These are phyloP conservation scores for Hololepta plana DNA, from an alignment of 2,888 invertebrate genomes.

Conservation along the genomic window DNA sequence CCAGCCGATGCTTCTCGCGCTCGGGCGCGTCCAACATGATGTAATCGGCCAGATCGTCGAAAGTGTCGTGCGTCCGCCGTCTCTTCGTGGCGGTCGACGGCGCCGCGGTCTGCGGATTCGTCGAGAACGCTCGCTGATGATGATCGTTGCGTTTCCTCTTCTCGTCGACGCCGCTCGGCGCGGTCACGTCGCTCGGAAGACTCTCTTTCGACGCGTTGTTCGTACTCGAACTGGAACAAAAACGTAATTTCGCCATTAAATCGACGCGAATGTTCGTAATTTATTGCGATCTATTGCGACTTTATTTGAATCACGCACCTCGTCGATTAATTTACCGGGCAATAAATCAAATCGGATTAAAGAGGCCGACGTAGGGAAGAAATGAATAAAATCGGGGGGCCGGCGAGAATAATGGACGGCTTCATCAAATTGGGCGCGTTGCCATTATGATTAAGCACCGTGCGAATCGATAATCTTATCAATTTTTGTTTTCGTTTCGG, in stretches of 20 bases:
- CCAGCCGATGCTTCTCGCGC: slow-evolving; percentile 28
- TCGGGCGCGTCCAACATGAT: slow-evolving; percentile 32
- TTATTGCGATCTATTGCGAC: too few species aligned
- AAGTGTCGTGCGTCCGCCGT: slow-evolving; percentile 33
- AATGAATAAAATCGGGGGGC: too few species aligned
- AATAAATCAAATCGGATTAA: too few species aligned
- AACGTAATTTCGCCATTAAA: slow-evolving; percentile 1
- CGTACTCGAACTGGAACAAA: slow-evolving; percentile 20
- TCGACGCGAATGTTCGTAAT: too few species aligned
- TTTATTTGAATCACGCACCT: too few species aligned
- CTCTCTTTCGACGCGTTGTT: slow-evolving; percentile 25
- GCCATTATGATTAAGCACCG: too few species aligned
- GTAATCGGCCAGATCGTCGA: slow-evolving; percentile 38
- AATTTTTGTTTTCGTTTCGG: too few species aligned
- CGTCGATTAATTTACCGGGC: too few species aligned
- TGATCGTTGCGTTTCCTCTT: slow-evolving; percentile 10
- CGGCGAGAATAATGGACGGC: too few species aligned
- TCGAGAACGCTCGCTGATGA: slow-evolving; percentile 5
- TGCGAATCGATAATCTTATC: too few species aligned
- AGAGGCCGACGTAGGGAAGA: too few species aligned
- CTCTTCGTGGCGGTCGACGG: slow-evolving; percentile 16
- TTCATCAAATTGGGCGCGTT: too few species aligned
- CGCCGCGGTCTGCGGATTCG: slow-evolving; percentile 1
- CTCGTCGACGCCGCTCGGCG: slow-evolving; percentile 6
- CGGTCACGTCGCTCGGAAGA: slow-evolving; percentile 14